phyloP scores from a whole-genome alignment of 2,113 vertebrate species.

The Poecile atricapillus region DNA sequence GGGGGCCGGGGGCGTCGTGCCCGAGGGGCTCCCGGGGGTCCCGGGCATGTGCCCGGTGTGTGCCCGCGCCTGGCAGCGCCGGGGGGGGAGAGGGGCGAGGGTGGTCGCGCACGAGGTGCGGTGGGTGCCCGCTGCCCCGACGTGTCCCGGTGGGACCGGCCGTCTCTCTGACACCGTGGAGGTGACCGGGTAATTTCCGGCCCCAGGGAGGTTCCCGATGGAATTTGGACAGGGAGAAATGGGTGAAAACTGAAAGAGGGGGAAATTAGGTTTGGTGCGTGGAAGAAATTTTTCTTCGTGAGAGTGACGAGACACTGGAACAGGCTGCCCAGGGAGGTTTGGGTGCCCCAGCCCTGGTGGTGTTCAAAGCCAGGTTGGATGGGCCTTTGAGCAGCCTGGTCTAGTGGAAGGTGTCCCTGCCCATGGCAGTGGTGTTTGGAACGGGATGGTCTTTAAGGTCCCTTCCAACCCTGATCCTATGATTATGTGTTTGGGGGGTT shows the following conservation, averaged over 20 bases:
- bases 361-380: not conserved
- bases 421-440: not conserved
- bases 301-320: no score
- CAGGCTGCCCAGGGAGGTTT: no score
- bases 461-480: not conserved
- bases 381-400: not conserved
- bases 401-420: not conserved
- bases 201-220: not conserved
- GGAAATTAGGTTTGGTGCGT: not conserved
- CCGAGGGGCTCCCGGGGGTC: not conserved
- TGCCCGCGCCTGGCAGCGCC: not conserved
- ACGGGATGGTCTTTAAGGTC: not conserved
- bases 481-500: not conserved
- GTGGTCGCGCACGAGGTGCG: rapidly evolving
- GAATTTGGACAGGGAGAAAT: not conserved
- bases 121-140: rapidly evolving
- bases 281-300: not conserved
- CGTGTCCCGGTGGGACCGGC: not conserved
- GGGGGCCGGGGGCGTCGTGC: not conserved
- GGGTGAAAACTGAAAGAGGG: not conserved
- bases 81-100: rapidly evolving
- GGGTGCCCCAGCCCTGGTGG: no score
- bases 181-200: not conserved
- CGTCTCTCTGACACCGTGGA: rapidly evolving
- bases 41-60: not conserved